Conservation (phyloP, 2,888 invertebrate genomes). For the Drosophila diplacantha region DNA sequence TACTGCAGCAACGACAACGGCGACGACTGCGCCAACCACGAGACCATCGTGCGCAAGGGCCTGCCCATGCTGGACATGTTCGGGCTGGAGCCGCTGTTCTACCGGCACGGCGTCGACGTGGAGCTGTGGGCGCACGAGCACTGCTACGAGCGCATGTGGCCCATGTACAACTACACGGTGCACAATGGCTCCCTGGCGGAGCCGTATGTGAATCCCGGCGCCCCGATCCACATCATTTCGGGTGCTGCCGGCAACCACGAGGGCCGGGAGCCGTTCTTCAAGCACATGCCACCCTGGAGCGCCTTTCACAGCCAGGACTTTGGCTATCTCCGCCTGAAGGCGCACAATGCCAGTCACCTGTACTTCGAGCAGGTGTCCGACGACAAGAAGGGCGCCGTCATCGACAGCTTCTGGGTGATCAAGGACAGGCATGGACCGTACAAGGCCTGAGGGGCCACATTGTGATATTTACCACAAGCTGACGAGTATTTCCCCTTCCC, state of each 20-base stretch:
- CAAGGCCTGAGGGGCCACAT: slow-evolving; percentile 37
- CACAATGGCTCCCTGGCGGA: slow-evolving; percentile 81
- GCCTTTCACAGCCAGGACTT: slow-evolving; percentile 92
- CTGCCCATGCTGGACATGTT: slow-evolving; percentile 82
- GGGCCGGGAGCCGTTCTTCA: slow-evolving; percentile 86
- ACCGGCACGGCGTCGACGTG: slow-evolving; percentile 93
- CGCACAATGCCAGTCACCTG: slow-evolving; percentile 89
- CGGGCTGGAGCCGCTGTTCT: slow-evolving; percentile 90
- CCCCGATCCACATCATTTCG: slow-evolving; percentile 93
- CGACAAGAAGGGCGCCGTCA: slow-evolving; percentile 83
- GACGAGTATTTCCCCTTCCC: not conserved
- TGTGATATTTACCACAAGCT: slow-evolving; percentile 10
- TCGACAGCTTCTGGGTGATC: slow-evolving; percentile 84
- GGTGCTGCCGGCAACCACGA: slow-evolving; percentile 94
- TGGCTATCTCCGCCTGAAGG: slow-evolving; percentile 91
- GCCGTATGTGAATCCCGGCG: slow-evolving; percentile 82
- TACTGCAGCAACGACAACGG: slow-evolving; percentile 91
- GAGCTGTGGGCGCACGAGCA: slow-evolving; percentile 99
- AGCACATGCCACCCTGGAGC: slow-evolving; percentile 84
- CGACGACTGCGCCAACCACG: slow-evolving; percentile 86
- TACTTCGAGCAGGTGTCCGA: slow-evolving; percentile 92
- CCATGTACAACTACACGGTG: slow-evolving; percentile 89
- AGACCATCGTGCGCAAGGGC: slow-evolving; percentile 83
- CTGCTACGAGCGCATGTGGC: slow-evolving; percentile 97
- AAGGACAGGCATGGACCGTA: slow-evolving; percentile 79